Evolutionary conservation across 2,888 invertebrate genomes (phyloP).

Genomic region (Drosophila stalkeri): DNA sequence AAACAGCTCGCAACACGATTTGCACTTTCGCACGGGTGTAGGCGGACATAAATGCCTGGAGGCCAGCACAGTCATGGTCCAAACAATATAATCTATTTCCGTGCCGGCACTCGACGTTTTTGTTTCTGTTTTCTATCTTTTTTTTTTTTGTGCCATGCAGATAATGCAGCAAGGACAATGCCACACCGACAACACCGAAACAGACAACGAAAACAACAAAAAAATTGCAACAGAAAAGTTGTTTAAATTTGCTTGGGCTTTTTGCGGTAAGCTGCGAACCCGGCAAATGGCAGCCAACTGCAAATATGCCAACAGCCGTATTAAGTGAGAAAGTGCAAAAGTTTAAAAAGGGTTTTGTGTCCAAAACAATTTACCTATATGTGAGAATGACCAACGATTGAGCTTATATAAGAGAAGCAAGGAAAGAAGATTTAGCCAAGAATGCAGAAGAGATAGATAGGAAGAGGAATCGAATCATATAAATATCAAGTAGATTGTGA

Average conservation of each 20-base stretch:
- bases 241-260: slow-evolving; percentile 61
- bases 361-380: slow-evolving; percentile 11
- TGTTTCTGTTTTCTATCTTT: slow-evolving; percentile 26
- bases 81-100: slow-evolving; percentile 78
- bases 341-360: slow-evolving; percentile 35
- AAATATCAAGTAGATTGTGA: neutral
- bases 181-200: slow-evolving; percentile 18
- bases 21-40: slow-evolving; percentile 59
- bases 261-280: slow-evolving; percentile 50
- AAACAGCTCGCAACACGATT: slow-evolving; percentile 53
- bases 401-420: neutral
- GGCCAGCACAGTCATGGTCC: slow-evolving; percentile 63
- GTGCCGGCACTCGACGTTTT: slow-evolving; percentile 55
- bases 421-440: neutral
- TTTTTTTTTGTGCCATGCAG: slow-evolving; percentile 39
- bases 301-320: slow-evolving; percentile 69
- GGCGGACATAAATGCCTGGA: slow-evolving; percentile 61
- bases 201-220: neutral
- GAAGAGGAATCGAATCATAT: no score
- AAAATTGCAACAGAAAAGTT: slow-evolving; percentile 39
- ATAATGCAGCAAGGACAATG: slow-evolving; percentile 47
- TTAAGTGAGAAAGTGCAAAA: slow-evolving; percentile 50
- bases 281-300: slow-evolving; percentile 46
- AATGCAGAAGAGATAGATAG: neutral
- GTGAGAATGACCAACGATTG: neutral